Base-by-base conservation (phyloP, 2,113 vertebrate species). In the Crypturellus undulatus region DNA sequence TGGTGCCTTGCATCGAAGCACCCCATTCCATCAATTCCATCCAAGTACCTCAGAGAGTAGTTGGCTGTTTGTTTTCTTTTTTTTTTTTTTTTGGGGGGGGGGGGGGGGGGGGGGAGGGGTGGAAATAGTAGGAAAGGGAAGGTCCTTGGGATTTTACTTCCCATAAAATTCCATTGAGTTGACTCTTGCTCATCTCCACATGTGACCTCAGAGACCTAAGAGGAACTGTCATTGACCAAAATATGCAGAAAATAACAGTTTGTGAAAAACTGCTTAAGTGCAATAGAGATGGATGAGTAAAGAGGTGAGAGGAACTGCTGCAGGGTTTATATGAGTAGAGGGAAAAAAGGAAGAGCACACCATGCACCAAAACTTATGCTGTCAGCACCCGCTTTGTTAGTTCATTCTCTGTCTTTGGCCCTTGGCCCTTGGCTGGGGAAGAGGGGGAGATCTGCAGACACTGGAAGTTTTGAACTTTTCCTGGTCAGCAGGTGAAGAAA, bases 121-220 rank as follows among this genome's bases (percentile, higher is more conserved):
- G n/a, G n/a, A n/a, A n/a, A 49, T 19, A 49, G 47, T 49, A 49
- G 26, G 52, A 16, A 6, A 17, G 18, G 15, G 38, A 38, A 65
- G 22, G 58, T 83, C 73, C 38, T 14, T 32, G 69, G 16, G 84
- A 16, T 40, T 60, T 38, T 47, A 3, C 43, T 45, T 56, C 36
- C 68, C 32, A 4, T 3, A 36, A 72, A 84, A 79, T 6, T n/a
- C 54, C 56, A 0, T 2, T 2, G n/a, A 49, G 21, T 26, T 67
- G 0, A 0, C 63, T 40, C 11, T 28, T 77, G 45, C 14, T 40
- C 34, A 3, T 47, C 56, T 47, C 40, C 30, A 3, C 0, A 17
- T 8, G 12, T 28, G 87, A 84, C 3, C 42, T 34, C 59, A 40
- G 20, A 13, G 56, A 1, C 65, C 8, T 51, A 6, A 0, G 22